Evolutionary conservation across 1,140 invertebrate genomes (phyloP), one percentile per base, ranked within the genome.

Genomic region (Cotesia typhae): DNA sequence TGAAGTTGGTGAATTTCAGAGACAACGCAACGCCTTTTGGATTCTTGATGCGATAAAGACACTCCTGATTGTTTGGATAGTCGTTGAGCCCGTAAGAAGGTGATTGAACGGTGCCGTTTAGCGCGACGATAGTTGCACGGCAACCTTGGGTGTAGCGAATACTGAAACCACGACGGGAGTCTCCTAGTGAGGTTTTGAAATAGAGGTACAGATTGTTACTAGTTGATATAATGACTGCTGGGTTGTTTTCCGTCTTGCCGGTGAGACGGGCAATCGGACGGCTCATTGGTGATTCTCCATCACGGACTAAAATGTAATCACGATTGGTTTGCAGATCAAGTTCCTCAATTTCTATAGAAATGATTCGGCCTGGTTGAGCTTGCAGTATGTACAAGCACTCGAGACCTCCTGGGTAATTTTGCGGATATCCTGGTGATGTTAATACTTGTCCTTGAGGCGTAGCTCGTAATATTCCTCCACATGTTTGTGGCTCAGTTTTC

Each of bases 301-400:
- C 96, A 66, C 97, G 91, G 55, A 98, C 91, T 0, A 97, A 89
- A 60, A 98, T 90, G 75, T 94, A 96, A 86, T 98, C 96, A 74
- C 94, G 90, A 67, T 92, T 92, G 78, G 91, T 90, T 82, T 95
- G 94, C 74, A 98, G 87, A 81, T 97, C 95, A 77, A 98, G 88
- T 82, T 97, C 95, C 78, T 97, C 93, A 73, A 98, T 88, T 90
- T 96, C 94, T 20, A 97, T 86, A 7, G 95, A 96, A 52, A 97
- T 92, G 74, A 96, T 95, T 82, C 94, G 91, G 52, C 95, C 95
- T 12, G 92, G 90, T 81, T 96, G 94, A 3, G 96, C 94, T 79
- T 94, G 92, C 67, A 98, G 92, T 6, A 95, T 93, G 84, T 97
- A 98, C 17, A 98, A 89, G 79, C 97, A 98, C 87, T 98, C 97